These are phyloP conservation scores for Acanthochromis polyacanthus DNA, from an alignment of 2,113 vertebrate genomes.

Conservation along the genomic window DNA sequence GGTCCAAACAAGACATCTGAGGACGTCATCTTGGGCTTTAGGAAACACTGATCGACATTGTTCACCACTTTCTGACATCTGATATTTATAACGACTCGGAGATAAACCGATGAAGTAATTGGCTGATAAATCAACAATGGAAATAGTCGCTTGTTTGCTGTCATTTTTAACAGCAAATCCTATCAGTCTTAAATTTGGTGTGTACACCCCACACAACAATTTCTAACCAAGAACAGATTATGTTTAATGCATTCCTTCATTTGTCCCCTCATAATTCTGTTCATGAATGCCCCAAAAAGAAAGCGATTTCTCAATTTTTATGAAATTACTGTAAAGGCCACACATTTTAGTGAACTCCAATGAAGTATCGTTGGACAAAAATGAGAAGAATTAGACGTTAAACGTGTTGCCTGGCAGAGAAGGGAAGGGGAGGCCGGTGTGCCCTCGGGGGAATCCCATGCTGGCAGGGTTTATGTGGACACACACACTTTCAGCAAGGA, in stretches of 20 bases:
- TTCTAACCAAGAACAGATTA: neutral
- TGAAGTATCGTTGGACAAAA: conserved; percentile 29
- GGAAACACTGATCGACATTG: no score
- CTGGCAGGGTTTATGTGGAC: conserved; percentile 78
- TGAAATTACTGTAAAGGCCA: neutral
- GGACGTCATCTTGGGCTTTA: no score
- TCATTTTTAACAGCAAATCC: no score
- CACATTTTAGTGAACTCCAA: conserved; percentile 23
- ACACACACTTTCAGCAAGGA: conserved; percentile 77
- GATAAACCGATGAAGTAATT: no score
- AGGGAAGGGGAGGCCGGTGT: conserved; percentile 45
- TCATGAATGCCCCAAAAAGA: neutral
- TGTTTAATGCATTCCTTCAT: neutral
- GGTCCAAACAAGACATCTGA: no score
- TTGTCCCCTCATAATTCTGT: neutral
- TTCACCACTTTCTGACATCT: no score
- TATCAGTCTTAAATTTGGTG: no score
- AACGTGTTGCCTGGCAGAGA: conserved; percentile 53
- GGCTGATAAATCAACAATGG: no score
- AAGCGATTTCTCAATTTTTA: neutral
- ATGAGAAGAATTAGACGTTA: conserved; percentile 39
- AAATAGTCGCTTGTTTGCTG: no score
- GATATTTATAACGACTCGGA: no score
- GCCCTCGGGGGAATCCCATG: conserved; percentile 76
- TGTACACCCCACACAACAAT: neutral